These are phyloP conservation scores for Limnodromus scolopaceus DNA, from an alignment of 2,797 vertebrate species.

Conservation along the genomic window DNA sequence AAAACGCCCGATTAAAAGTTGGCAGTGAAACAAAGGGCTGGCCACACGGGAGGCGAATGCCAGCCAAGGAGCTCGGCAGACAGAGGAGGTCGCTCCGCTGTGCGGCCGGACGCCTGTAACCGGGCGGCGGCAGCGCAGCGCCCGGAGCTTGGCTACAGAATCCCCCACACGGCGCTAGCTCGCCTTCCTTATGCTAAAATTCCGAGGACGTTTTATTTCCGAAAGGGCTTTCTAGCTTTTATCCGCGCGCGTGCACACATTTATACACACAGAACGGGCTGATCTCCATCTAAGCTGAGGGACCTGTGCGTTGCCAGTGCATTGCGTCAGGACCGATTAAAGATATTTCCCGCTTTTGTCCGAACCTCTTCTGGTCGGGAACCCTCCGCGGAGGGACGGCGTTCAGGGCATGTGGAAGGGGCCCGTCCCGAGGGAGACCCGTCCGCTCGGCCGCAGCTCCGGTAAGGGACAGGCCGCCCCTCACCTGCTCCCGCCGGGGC, in stretches of 20 bases:
- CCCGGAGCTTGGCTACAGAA: too few species aligned
- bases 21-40: neutral
- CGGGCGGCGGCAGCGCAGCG: too few species aligned
- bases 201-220: neutral
- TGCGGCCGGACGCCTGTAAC: too few species aligned
- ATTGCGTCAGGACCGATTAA: too few species aligned
- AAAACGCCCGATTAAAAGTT: fast-evolving
- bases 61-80: neutral
- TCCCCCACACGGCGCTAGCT: fast-evolving
- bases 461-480: too few species aligned
- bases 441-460: neutral
- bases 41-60: fast-evolving
- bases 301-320: fast-evolving
- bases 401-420: fast-evolving
- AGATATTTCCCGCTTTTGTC: too few species aligned
- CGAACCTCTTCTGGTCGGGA: neutral
- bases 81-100: too few species aligned
- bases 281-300: neutral
- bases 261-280: fast-evolving
- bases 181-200: neutral
- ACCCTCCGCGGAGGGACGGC: fast-evolving
- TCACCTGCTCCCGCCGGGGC: too few species aligned
- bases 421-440: too few species aligned
- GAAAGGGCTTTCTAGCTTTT: too few species aligned
- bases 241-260: fast-evolving